Evolutionary conservation across 2,888 invertebrate genomes (phyloP), one percentile per base, ranked within the genome.

Genomic region (Ametastegia equiseti): DNA sequence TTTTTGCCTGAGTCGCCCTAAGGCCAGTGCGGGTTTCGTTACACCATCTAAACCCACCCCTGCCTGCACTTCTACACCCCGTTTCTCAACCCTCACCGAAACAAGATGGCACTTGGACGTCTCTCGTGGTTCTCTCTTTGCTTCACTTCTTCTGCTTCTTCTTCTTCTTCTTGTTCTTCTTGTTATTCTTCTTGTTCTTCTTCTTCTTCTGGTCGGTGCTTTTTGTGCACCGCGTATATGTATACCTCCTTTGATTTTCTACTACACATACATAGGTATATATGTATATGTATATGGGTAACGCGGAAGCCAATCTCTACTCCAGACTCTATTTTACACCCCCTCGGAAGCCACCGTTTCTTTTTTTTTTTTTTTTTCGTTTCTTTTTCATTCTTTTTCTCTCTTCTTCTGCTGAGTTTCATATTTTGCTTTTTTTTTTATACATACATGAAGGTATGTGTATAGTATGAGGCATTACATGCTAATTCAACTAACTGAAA

Each of bases 61-160:
- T n/a, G n/a, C n/a, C n/a, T n/a, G n/a, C n/a, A n/a, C n/a, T n/a
- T n/a, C n/a, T n/a, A n/a, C n/a, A n/a, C n/a, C n/a, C n/a, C n/a
- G 63, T n/a, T 3, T 19, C 23, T 42, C 42, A 69, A 69, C 69
- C 69, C 69, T 69, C 27, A n/a, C 42, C 42, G 36, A 69, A 69
- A 69, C 27, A 69, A 42, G 69, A 69, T 69, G 69, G 84, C 84
- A 83, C 85, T 85, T 84, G 69, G 81, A 80, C 79, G 80, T 81
- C 84, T 82, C 60, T 69, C 80, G 60, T 3, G 13, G 4, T 42
- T 15, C 75, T 42, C 1, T 65, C 65, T 47, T 13, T 27, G 27
- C 27, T 69, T 69, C 36, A 19, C 39, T 42, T 65, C 33, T 65
- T 36, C 39, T 65, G 33, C 19, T 60, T 11, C 50, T 19, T 47